A percentile compares a stretch with the other conserved stretches of the same genome.
Conservation (phyloP, 2,797 vertebrate species). For the Pangasius krempfi region DNA sequence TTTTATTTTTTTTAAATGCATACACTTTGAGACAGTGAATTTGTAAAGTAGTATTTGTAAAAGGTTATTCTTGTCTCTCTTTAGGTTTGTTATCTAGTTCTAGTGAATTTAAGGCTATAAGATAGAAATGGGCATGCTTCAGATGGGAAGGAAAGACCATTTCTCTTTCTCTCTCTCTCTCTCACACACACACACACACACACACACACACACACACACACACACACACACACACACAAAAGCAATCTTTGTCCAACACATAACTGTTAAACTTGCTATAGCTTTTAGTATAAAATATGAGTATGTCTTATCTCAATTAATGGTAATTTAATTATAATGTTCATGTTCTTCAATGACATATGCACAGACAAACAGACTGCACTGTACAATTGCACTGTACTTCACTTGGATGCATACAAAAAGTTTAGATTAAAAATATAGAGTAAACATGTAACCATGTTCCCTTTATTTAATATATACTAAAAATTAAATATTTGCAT, state of each 20-base stretch:
- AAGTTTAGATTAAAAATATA: background rate
- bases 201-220: background rate
- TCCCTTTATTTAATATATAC: background rate
- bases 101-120: background rate
- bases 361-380: background rate
- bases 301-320: background rate
- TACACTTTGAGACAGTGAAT: background rate
- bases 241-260: background rate
- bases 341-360: too few species aligned
- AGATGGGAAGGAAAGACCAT: background rate
- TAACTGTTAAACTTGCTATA: background rate
- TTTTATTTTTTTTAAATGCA: background rate
- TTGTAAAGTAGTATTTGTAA: background rate
- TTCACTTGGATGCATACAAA: background rate
- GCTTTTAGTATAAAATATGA: background rate
- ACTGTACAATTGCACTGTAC: background rate
- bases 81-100: background rate
- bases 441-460: background rate
- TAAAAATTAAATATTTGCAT: background rate
- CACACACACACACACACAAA: background rate
- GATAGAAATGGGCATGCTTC: background rate
- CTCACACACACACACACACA: too few species aligned
- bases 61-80: background rate
- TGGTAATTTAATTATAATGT: too few species aligned
- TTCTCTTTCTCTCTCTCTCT: background rate